Conservation (phyloP, 2,113 vertebrate species). For the Colius striatus region DNA sequence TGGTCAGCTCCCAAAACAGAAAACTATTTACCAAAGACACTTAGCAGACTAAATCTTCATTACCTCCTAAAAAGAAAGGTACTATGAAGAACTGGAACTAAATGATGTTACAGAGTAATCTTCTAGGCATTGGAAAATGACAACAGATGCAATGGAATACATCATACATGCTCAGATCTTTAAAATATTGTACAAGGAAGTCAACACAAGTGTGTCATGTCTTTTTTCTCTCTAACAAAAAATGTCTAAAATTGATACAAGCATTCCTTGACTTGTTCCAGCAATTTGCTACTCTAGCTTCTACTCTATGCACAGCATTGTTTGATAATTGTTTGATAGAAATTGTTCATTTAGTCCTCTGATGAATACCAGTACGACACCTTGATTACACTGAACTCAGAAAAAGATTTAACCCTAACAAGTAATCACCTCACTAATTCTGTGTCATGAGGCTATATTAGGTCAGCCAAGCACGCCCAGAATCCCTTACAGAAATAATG, state of each 20-base stretch:
- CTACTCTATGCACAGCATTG: neutral
- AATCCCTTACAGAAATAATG: neutral
- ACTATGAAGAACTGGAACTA: neutral
- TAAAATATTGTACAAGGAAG: neutral
- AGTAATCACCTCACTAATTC: neutral
- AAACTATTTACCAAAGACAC: neutral
- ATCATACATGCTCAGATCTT: neutral
- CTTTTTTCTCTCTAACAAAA: neutral
- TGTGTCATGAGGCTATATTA: neutral
- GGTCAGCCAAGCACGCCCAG: neutral
- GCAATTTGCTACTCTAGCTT: neutral
- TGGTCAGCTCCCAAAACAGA: neutral
- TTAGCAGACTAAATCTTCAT: neutral
- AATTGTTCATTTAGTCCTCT: neutral
- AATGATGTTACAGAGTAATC: neutral
- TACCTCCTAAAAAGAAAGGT: neutral
- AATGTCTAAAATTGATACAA: neutral
- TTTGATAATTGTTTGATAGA: neutral
- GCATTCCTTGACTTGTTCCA: neutral
- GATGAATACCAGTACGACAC: neutral
- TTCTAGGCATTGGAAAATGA: neutral
- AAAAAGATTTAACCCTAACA: neutral
- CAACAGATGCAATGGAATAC: neutral
- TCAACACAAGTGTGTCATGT: neutral
- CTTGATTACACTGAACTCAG: neutral